Evolutionary conservation across 2,888 invertebrate species (phyloP), one percentile per base, ranked within the genome.

Genomic region (Elmis aenea): DNA sequence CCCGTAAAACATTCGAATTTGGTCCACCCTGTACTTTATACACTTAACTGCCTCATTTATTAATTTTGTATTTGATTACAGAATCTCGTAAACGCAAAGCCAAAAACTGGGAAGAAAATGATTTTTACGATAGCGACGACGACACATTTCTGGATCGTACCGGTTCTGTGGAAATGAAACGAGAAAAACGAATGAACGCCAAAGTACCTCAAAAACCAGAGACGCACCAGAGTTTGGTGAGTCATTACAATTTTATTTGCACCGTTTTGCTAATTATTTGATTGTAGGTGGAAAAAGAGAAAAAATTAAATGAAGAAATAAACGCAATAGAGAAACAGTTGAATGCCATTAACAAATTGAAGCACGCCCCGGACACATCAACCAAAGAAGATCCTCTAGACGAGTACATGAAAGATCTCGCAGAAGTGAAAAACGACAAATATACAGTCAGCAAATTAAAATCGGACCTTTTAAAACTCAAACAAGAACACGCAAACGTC

Each of bases 91-190:
- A 89, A 38, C 75, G 84, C 1, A 90, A 87, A 62, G 68, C 74
- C 5, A 81, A 82, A 49, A 81, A 85, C 52, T 86, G 87, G 79
- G 79, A 82, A 55, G 88, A 87, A 2, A 88, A 95, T 57, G 96
- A 94, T 66, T 93, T 76, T 62, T 93, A 92, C 64, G 89, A 90
- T 51, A 90, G 90, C 1, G 95, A 99, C 57, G 97, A 99, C 42
- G 97, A 99, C 65, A 86, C 85, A 12, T 99, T 88, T 71, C 75
- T 93, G 33, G 99, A 99, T 64, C 74, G 97, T 44, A 99, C 99
- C 0, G 97, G 96, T 1, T 80, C 83, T 35, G 80, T 97, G 12
- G 94, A 95, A 64, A 78, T 79, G 51, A 95, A 94, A 62, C 75
- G 96, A 4, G 75, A 80, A 52, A 76, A 79, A 38, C 73, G 94